Percentiles rank a stretch among this genome's conserved stretches.
These are phyloP conservation scores for Bugula neritina DNA, from an alignment of 2,888 invertebrate species.

Conservation along the genomic window DNA sequence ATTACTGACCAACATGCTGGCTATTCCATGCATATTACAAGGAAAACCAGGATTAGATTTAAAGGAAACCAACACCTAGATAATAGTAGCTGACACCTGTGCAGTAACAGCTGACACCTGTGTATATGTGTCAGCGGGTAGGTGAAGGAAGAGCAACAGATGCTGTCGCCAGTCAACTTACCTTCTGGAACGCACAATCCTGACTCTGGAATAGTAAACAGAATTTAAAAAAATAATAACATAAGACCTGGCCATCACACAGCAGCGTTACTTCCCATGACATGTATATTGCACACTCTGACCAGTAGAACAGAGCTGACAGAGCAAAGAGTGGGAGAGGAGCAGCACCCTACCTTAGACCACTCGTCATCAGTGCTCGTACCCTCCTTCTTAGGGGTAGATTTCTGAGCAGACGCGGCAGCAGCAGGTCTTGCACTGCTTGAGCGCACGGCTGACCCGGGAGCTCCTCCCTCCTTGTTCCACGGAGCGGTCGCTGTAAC, in stretches of 20 bases:
- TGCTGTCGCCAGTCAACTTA: too few species aligned
- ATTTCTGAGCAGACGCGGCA: background rate
- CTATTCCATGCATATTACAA: too few species aligned
- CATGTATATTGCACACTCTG: background rate
- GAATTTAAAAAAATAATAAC: too few species aligned
- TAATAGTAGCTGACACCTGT: too few species aligned
- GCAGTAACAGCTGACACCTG: too few species aligned
- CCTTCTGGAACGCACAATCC: conserved; percentile 1
- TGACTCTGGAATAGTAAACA: conserved; percentile 2
- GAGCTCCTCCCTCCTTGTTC: background rate
- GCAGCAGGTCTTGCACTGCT: background rate
- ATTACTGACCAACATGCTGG: too few species aligned
- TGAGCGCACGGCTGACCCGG: background rate
- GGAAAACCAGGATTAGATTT: too few species aligned
- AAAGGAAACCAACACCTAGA: too few species aligned
- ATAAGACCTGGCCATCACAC: too few species aligned
- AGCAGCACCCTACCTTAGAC: background rate
- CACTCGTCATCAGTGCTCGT: conserved; percentile 4
- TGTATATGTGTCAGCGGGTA: too few species aligned
- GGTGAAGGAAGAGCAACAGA: too few species aligned
- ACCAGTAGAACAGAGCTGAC: background rate
- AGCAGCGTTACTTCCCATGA: background rate
- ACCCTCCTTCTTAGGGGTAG: background rate
- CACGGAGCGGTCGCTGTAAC: conserved; percentile 8
- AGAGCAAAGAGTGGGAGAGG: background rate